These are phyloP conservation scores for Paraplagusia blochii DNA, from an alignment of 2,113 vertebrate genomes.

Conservation along the genomic window DNA sequence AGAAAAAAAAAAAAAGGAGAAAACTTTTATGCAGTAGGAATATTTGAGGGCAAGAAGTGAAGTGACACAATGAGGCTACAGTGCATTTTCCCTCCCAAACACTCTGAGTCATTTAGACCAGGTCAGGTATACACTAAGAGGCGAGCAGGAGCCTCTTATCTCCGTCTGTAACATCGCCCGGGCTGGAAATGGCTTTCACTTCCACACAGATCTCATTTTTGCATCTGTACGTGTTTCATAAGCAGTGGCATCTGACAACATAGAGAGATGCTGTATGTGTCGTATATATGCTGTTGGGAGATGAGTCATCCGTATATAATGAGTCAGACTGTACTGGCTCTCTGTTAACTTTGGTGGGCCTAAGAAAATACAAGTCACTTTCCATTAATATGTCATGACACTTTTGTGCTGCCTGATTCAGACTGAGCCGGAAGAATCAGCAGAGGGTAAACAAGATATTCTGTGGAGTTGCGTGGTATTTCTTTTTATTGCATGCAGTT, in stretches of 20 bases:
- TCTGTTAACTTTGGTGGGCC: constrained; percentile 29
- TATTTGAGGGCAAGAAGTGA: constrained; percentile 28
- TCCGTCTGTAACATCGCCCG: constrained; percentile 20
- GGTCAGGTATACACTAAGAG: constrained; percentile 21
- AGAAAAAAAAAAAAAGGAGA: constrained; percentile 27
- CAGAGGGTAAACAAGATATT: constrained; percentile 4
- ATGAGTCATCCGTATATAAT: constrained; percentile 63
- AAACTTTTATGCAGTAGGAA: constrained; percentile 23
- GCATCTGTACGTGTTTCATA: constrained; percentile 38
- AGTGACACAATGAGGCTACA: constrained; percentile 65
- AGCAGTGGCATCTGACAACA: constrained; percentile 26
- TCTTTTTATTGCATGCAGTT: too few relatives aligned
- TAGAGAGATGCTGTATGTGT: not conserved
- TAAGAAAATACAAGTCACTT: not conserved
- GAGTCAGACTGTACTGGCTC: constrained; percentile 47
- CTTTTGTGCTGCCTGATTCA: not conserved
- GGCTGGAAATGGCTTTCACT: constrained; percentile 37
- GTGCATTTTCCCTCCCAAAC: constrained; percentile 37
- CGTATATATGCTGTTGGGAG: constrained; percentile 19
- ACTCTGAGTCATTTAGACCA: constrained; percentile 26
- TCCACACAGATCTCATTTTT: constrained; percentile 31
- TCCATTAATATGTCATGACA: constrained; percentile 21
- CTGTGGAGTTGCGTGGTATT: not conserved
- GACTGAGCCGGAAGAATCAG: constrained; percentile 12
- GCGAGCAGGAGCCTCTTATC: constrained; percentile 20